Conservation (phyloP, 2,113 vertebrate species). For the Empidonax traillii region DNA sequence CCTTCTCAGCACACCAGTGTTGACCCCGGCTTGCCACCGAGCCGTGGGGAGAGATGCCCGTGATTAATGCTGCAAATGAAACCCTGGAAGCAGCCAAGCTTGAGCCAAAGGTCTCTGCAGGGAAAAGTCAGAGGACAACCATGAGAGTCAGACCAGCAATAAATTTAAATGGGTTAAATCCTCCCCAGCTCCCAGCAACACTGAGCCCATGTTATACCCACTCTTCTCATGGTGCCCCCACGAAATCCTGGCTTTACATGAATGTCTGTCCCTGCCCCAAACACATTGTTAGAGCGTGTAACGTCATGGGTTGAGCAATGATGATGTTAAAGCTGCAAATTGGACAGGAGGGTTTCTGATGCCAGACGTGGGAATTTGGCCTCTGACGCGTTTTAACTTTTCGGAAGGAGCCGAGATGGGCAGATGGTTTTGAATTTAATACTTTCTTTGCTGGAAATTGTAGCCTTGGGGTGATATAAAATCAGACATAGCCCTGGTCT, state of each 20-base stretch:
- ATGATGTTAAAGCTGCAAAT: background rate
- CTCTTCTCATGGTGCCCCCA: fast-evolving
- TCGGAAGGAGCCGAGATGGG: background rate
- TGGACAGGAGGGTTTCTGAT: background rate
- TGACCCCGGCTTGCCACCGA: background rate
- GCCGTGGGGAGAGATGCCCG: background rate
- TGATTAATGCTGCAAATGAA: slow-evolving; percentile 9
- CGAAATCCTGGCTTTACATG: background rate
- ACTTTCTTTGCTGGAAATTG: slow-evolving; percentile 38
- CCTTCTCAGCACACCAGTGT: background rate
- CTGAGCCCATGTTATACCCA: fast-evolving
- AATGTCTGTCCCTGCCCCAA: background rate
- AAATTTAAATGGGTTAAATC: background rate
- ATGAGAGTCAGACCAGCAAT: background rate
- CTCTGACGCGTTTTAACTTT: background rate
- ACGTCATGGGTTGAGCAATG: background rate
- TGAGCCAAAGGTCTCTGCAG: background rate
- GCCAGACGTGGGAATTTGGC: slow-evolving; percentile 36
- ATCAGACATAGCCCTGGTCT: slow-evolving; percentile 52
- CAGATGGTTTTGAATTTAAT: slow-evolving; percentile 51
- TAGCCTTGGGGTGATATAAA: slow-evolving; percentile 54
- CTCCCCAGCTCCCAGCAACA: background rate
- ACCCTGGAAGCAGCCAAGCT: background rate
- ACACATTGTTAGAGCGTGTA: fast-evolving
- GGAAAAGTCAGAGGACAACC: background rate